phyloP scores from a whole-genome alignment of 2,113 vertebrate species.

The Engystomops pustulosus region DNA sequence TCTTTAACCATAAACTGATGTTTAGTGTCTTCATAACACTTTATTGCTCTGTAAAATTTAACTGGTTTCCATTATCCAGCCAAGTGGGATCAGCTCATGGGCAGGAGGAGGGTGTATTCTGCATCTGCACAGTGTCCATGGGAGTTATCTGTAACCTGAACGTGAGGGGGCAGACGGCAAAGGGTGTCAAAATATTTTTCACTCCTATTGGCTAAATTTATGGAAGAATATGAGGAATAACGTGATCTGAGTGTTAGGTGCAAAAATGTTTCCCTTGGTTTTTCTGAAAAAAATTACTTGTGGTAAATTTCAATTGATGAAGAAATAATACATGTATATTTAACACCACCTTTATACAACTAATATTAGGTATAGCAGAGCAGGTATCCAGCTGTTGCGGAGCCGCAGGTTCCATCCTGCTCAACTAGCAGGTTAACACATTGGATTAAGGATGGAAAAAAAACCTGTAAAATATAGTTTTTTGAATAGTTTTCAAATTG shows the following conservation, averaged over 20 bases:
- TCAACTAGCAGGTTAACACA: no score
- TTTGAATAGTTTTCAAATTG: no score
- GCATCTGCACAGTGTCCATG: conserved; percentile 52
- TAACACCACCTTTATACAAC: no score
- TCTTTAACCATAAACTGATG: conserved; percentile 62
- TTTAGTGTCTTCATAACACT: conserved; percentile 64
- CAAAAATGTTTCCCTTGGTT: background rate
- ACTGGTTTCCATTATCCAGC: conserved; percentile 62
- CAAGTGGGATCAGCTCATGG: conserved; percentile 58
- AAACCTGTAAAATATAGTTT: no score
- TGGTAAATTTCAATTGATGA: no score
- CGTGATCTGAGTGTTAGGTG: background rate
- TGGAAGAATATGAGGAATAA: background rate
- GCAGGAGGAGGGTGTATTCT: conserved; percentile 47
- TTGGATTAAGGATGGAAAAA: no score
- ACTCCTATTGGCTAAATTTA: conserved; percentile 19
- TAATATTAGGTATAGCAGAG: no score
- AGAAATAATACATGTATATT: no score
- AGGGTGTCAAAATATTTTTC: conserved; percentile 30
- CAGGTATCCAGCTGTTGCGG: no score
- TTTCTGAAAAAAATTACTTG: background rate
- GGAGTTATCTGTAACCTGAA: conserved; percentile 35
- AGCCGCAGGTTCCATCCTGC: no score
- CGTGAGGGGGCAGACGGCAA: background rate
- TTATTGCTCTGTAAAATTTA: conserved; percentile 65